Evolutionary conservation across 2,113 vertebrate genomes (phyloP), one percentile per base, ranked within the genome.

Genomic region (Notiomystis cincta): DNA sequence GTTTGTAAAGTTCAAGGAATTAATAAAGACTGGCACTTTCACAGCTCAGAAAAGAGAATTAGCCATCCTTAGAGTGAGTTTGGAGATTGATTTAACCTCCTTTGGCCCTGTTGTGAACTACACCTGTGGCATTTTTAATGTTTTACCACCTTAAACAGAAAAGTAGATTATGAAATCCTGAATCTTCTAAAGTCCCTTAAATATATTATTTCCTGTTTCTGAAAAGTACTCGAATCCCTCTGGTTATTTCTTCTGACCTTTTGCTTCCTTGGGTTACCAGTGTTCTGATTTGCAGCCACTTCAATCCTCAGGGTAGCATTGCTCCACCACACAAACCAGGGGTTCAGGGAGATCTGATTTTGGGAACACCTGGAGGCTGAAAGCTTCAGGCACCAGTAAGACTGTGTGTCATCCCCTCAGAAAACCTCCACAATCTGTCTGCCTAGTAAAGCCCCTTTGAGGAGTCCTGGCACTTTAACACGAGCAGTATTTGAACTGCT

Each of bases 21-120:
- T 73, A 97, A 96, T 95, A 97, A 97, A 97, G 92, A 35, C 87
- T 94, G 82, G 58, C 81, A 91, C 35, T 96, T 97, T 62, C 89
- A 89, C 54, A 81, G 76, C 73, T 96, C 90, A 94, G 76, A 97
- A 96, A 97, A 93, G 73, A 96, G 73, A 95, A 89, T 96, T 95
- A 97, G 95, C 95, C 27, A 15, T 88, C 86, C 69, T 81, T 87
- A 64, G 90, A 90, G 89, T 82, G 93, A 96, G 73, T 94, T 78
- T 94, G 83, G 82, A 93, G 78, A 96, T 89, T 95, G 94, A 94
- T 95, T 95, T 96, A 93, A 90, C 57, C 69, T 94, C 60, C 60
- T 67, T 93, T 90, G 81, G 40, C 76, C 82, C 33, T 93, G 69
- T 87, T 93, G n/a, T 33, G 31, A 87, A 69, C 23, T 40, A 80